phyloP scores from a whole-genome alignment of 2,888 invertebrate species.

The Protonemura montana region DNA sequence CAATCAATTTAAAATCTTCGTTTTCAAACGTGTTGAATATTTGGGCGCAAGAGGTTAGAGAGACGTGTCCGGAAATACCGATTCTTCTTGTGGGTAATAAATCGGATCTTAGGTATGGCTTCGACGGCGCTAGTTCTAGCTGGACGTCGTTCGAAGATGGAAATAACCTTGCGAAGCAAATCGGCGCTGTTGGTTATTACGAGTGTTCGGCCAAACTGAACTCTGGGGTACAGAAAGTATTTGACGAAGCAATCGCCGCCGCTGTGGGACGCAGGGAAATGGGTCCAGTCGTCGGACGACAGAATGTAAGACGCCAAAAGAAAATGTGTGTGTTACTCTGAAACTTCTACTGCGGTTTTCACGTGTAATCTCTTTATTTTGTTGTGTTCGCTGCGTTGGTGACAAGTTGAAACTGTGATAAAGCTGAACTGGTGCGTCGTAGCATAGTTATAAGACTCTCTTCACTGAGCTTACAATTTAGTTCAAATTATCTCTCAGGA shows the following conservation, averaged over 20 bases:
- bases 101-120: background rate
- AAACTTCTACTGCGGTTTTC: no score
- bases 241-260: conserved; percentile 18
- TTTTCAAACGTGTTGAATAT: background rate
- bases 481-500: no score
- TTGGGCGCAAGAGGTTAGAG: conserved; percentile 16
- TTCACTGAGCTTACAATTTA: no score
- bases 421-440: no score
- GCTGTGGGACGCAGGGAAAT: background rate
- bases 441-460: no score
- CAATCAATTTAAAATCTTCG: background rate
- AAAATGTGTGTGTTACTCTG: background rate
- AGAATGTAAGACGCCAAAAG: background rate
- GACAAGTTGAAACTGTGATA: no score
- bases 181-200: conserved; percentile 12
- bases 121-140: background rate
- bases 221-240: conserved; percentile 14
- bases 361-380: no score
- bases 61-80: conserved; percentile 10
- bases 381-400: no score
- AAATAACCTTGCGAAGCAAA: background rate
- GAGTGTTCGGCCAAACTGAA: conserved; percentile 26
- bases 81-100: conserved; percentile 26
- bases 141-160: background rate
- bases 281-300: background rate